Conservation (phyloP, 2,797 vertebrate genomes). For the Microctenopoma stevenorrisi region DNA sequence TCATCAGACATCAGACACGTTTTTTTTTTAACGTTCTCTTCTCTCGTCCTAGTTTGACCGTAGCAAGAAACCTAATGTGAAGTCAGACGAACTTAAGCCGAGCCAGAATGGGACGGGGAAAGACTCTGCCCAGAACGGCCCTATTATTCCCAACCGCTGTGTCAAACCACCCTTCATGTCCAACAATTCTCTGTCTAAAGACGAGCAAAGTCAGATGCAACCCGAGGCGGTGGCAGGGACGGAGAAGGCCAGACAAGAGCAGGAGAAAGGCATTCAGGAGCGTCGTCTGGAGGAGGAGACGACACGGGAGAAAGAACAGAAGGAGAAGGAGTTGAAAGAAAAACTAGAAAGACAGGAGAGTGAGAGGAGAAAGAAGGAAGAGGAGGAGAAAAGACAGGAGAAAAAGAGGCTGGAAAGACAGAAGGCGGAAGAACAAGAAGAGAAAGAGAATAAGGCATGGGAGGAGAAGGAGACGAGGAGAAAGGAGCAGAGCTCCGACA, state of each 20-base stretch:
- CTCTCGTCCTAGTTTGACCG: conserved; percentile 89
- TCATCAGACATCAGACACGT: neutral
- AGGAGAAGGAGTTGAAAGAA: conserved; percentile 57
- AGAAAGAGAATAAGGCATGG: conserved; percentile 75
- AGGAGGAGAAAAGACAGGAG: conserved; percentile 83
- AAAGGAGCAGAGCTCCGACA: conserved; percentile 76
- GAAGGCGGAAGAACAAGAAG: conserved; percentile 75
- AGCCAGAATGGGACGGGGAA: conserved; percentile 73
- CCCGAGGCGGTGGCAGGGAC: conserved; percentile 79
- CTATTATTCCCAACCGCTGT: conserved; percentile 87
- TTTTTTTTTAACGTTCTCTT: conserved; percentile 13
- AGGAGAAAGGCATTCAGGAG: conserved; percentile 82
- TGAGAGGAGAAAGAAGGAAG: conserved; percentile 74
- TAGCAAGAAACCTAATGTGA: conserved; percentile 89
- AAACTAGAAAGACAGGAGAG: conserved; percentile 54
- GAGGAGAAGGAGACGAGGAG: conserved; percentile 78
- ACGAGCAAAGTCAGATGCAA: conserved; percentile 86
- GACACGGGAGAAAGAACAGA: conserved; percentile 48
- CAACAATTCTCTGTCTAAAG: conserved; percentile 78
- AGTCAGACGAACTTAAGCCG: conserved; percentile 74
- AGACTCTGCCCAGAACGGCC: conserved; percentile 82
- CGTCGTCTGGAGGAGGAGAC: conserved; percentile 74
- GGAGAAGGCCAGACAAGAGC: conserved; percentile 87
- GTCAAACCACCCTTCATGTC: conserved; percentile 83
- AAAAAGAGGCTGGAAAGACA: conserved; percentile 80